Conservation (phyloP, 2,113 vertebrate genomes). For the Eleginops maclovinus region DNA sequence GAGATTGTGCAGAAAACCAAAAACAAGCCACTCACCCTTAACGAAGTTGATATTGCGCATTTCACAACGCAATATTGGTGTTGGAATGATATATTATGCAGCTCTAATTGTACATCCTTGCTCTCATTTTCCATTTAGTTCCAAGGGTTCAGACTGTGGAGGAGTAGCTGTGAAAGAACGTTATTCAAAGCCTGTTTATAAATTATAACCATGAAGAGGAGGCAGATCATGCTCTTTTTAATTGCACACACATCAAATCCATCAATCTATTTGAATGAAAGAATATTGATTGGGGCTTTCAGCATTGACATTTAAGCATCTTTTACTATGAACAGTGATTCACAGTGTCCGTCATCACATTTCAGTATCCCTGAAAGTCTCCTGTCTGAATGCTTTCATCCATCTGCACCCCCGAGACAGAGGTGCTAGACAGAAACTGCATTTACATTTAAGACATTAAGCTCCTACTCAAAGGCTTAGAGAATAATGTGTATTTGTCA, state of each 20-base stretch:
- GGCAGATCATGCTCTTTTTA: constrained; percentile 1
- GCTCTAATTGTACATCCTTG: no score
- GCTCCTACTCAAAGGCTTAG: background rate
- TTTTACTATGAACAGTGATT: background rate
- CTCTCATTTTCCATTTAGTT: background rate
- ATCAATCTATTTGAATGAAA: background rate
- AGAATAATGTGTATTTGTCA: background rate
- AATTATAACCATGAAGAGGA: background rate
- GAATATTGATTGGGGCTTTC: background rate
- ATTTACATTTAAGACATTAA: background rate
- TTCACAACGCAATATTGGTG: no score
- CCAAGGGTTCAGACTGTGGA: background rate
- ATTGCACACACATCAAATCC: constrained; percentile 1
- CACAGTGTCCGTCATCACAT: background rate
- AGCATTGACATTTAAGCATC: background rate
- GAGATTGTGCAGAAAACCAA: no score
- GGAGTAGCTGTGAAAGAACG: background rate
- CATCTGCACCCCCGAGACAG: background rate
- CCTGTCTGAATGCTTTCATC: background rate
- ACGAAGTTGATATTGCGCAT: no score
- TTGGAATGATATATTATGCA: no score
- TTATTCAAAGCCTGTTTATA: background rate
- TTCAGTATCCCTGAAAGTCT: background rate
- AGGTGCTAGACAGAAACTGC: background rate
- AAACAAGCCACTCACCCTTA: no score